Evolutionary conservation across 2,797 vertebrate genomes (phyloP), one percentile per base, ranked within the genome.

Genomic region (Mastacembelus armatus): DNA sequence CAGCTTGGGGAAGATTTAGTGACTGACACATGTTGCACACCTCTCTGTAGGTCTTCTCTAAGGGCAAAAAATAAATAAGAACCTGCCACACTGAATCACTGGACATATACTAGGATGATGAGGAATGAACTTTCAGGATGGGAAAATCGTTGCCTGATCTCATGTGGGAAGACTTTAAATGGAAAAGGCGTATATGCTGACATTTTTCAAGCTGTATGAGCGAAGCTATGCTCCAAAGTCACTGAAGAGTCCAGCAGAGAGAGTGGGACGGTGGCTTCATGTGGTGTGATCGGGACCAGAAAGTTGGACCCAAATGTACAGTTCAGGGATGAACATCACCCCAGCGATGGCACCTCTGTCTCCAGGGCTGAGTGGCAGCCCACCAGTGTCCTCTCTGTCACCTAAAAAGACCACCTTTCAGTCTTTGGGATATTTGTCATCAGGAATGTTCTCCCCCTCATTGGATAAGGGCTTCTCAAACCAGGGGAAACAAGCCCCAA

Each of bases 1-100:
- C 86, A 56, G 73, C 85, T 70, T 85, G 72, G 87, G 87, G 91
- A 83, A 95, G 95, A 94, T 94, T 96, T 96, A 95, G 86, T 87
- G 80, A 89, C 86, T 78, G 88, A 91, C 90, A 92, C 88, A 88
- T 82, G 88, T 81, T 82, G 82, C 77, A 61, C 74, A 66, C 73
- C 82, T 76, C 70, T 68, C 71, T 55, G 39, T 44, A 26, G 77
- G 63, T 32, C 61, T 44, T 48, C 55, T 35, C 59, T 59, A 24
- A 19, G 26, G 22, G 51, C 61, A 49, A 57, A 49, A 56, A 47
- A 65, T 10, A 67, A 62, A 36, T n/a, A n/a, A n/a, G 48, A 61
- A 22, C 54, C 63, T 30, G 33, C 45, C 16, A 22, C 12, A 15
- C n/a, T 10, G 73, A 56, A 73, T 67, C 22, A 29, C 30, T 38